Percentiles rank a stretch among this genome's conserved stretches.
phyloP scores from a whole-genome alignment of 2,888 invertebrate genomes.

The Cerastis rubricosa region DNA sequence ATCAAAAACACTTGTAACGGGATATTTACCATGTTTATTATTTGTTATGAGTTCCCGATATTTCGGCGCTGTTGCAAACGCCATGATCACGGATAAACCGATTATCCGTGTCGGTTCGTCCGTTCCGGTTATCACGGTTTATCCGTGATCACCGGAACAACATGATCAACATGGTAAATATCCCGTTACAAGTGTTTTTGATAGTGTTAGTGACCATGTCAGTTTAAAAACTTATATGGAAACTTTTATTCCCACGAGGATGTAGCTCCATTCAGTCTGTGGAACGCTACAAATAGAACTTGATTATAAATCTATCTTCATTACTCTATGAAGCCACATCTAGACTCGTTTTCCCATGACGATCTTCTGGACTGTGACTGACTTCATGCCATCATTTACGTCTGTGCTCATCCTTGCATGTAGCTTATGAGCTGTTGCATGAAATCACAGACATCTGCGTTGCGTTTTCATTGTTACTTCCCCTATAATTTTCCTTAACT shows the following conservation, averaged over 20 bases:
- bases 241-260: conserved; percentile 53
- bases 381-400: conserved; percentile 71
- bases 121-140: too few relatives aligned
- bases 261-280: conserved; percentile 31
- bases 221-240: too few relatives aligned
- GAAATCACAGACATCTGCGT: conserved; percentile 56
- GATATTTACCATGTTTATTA: too few relatives aligned
- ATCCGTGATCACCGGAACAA: too few relatives aligned
- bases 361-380: conserved; percentile 83
- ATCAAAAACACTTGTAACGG: too few relatives aligned
- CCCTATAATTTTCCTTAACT: conserved; percentile 74
- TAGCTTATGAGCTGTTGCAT: conserved; percentile 59
- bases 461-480: conserved; percentile 58
- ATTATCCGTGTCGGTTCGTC: too few relatives aligned
- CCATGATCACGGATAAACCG: too few relatives aligned
- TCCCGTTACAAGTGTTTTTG: too few relatives aligned
- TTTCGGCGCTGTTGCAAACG: too few relatives aligned
- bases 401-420: conserved; percentile 73
- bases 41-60: too few relatives aligned
- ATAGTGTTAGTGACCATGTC: too few relatives aligned
- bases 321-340: conserved; percentile 75
- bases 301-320: conserved; percentile 64
- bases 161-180: too few relatives aligned
- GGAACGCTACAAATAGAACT: conserved; percentile 33
- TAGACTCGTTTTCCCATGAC: conserved; percentile 86